Conservation (phyloP, 2,113 vertebrate genomes). For the Petromus typicus region DNA sequence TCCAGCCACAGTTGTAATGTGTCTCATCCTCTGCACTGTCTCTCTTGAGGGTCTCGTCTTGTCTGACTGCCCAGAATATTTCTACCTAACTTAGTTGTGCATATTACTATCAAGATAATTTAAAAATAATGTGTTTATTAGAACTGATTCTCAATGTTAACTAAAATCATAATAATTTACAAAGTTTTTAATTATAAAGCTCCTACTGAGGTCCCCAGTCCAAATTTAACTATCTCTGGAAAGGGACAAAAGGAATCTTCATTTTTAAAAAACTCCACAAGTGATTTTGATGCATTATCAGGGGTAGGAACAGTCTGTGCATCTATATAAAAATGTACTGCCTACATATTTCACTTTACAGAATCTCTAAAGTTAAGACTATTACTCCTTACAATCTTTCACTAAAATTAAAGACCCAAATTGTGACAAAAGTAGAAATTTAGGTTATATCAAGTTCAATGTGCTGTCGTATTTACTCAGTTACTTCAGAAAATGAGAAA, state of each 20-base stretch:
- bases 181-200: slow-evolving; percentile 56
- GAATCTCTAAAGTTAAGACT: slow-evolving; percentile 23
- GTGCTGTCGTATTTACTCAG: slow-evolving; percentile 37
- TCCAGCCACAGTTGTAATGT: no score
- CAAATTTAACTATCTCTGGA: slow-evolving; percentile 42
- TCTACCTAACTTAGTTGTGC: no score
- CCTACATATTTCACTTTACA: not conserved
- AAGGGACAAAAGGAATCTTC: not conserved
- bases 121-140: no score
- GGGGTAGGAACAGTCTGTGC: not conserved
- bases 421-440: slow-evolving; percentile 51
- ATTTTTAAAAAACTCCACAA: slow-evolving; percentile 37
- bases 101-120: no score
- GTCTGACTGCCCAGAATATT: no score
- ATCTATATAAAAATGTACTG: not conserved
- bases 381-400: slow-evolving; percentile 43
- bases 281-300: slow-evolving; percentile 26
- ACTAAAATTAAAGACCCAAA: slow-evolving; percentile 45
- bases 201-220: not conserved
- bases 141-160: slow-evolving; percentile 18
- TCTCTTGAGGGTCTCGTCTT: no score
- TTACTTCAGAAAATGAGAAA: slow-evolving; percentile 68
- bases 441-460: slow-evolving; percentile 20
- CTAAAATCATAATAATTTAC: not conserved
- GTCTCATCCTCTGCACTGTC: no score